A percentile compares a stretch with the other conserved stretches of the same genome.
These are phyloP conservation scores for Bombus soroeensis DNA, from an alignment of 1,140 invertebrate species.

Conservation along the genomic window DNA sequence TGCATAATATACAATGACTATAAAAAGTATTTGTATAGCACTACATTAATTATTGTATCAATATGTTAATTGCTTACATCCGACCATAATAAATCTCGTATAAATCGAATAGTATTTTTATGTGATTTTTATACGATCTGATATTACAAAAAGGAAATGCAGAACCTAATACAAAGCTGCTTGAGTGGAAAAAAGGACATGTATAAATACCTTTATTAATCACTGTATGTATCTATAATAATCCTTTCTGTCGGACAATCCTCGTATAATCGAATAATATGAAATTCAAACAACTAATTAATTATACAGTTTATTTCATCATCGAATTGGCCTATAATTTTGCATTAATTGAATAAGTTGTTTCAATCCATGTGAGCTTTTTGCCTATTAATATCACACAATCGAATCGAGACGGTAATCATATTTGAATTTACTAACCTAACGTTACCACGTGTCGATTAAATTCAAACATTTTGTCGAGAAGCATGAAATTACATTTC, in stretches of 20 bases:
- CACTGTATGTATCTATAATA: too few relatives aligned
- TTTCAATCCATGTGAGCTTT: neutral
- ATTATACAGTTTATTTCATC: neutral
- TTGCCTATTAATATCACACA: neutral
- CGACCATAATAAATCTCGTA: too few relatives aligned
- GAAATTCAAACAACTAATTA: slow-evolving; percentile 16
- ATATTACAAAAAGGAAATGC: too few relatives aligned
- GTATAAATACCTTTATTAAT: too few relatives aligned
- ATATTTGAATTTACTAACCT: slow-evolving; percentile 21
- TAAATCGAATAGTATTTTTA: too few relatives aligned
- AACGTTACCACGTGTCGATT: neutral
- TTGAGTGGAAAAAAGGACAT: too few relatives aligned
- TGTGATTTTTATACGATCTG: too few relatives aligned
- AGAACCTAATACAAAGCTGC: too few relatives aligned
- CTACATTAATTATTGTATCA: too few relatives aligned
- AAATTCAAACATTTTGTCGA: neutral
- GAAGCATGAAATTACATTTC: neutral
- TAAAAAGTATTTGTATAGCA: too few relatives aligned
- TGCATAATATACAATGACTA: too few relatives aligned
- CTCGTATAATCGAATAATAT: neutral
- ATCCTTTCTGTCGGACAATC: neutral
- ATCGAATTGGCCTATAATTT: slow-evolving; percentile 4
- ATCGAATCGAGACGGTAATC: neutral
- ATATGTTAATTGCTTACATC: too few relatives aligned
- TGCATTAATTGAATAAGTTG: slow-evolving; percentile 9